phyloP scores from a whole-genome alignment of 2,888 invertebrate species.

The Branchinecta sandiegonensis region DNA sequence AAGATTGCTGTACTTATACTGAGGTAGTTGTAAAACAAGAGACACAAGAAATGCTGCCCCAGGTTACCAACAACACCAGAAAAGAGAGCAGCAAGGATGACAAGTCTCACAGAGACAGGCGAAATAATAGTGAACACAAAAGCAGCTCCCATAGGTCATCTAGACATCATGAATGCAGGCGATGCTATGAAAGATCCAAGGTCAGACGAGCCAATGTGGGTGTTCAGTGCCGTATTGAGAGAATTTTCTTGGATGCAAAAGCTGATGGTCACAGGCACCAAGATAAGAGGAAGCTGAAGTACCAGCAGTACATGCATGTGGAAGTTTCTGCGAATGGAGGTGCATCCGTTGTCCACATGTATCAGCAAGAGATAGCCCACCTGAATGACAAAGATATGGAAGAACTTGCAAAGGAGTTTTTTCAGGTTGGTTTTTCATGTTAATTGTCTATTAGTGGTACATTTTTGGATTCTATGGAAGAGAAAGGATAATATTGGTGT shows the following conservation, averaged over 20 bases:
- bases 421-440: slow-evolving; percentile 44
- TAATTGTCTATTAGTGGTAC: too few species aligned
- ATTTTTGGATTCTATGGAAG: too few species aligned
- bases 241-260: slow-evolving; percentile 27
- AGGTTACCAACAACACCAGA: not conserved
- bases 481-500: not conserved
- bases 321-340: slow-evolving; percentile 92
- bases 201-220: slow-evolving; percentile 54
- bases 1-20: not conserved
- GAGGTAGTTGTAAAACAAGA: not conserved
- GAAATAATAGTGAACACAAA: slow-evolving; percentile 4
- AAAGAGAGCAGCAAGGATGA: not conserved
- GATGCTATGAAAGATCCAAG: slow-evolving; percentile 53
- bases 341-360: slow-evolving; percentile 73
- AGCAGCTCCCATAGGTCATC: slow-evolving; percentile 17
- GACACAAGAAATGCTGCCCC: not conserved
- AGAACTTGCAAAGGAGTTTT: slow-evolving; percentile 69
- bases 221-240: slow-evolving; percentile 51
- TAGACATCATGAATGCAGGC: slow-evolving; percentile 28
- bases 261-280: slow-evolving; percentile 8
- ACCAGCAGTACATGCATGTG: slow-evolving; percentile 59
- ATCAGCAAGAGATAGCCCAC: slow-evolving; percentile 73
- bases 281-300: slow-evolving; percentile 36
- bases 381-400: slow-evolving; percentile 49
- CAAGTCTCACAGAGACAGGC: not conserved